Evolutionary conservation across 1,140 invertebrate species (phyloP).

Genomic region (Sinonovacula constricta): DNA sequence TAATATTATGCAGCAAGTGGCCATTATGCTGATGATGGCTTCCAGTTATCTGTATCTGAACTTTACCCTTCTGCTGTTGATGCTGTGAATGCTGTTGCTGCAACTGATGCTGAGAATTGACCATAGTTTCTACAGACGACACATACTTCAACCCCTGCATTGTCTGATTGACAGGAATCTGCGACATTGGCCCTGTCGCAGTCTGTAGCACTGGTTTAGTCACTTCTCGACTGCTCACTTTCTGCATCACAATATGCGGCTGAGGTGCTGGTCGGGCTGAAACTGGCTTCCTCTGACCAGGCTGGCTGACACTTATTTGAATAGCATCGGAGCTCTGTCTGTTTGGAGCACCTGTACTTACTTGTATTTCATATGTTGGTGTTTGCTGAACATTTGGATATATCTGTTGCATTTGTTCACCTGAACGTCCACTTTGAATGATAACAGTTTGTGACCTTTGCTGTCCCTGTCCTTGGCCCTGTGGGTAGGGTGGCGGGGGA

Average conservation of each 20-base stretch:
- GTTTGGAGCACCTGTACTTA: conserved; percentile 16
- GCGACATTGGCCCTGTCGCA: conserved; percentile 84
- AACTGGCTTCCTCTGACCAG: conserved; percentile 75
- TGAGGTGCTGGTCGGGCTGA: conserved; percentile 82
- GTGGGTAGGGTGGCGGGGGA: conserved; percentile 71
- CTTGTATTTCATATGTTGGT: conserved; percentile 30
- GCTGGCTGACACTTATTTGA: conserved; percentile 54
- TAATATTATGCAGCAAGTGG: conserved; percentile 25
- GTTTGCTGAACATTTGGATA: conserved; percentile 2
- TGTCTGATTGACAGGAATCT: conserved; percentile 1
- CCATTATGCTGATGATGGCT: conserved; percentile 43
- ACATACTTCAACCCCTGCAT: conserved; percentile 88
- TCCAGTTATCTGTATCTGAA: conserved; percentile 71
- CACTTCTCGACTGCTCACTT: conserved; percentile 91
- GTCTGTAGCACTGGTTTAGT: conserved; percentile 96
- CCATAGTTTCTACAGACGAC: conserved; percentile 87
- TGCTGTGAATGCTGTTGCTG: conserved; percentile 18
- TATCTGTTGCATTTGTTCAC: conserved; percentile 29
- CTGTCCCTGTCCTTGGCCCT: conserved; percentile 88
- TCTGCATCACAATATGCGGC: conserved; percentile 96
- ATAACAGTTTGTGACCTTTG: conserved; percentile 83
- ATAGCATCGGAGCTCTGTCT: conserved; percentile 33
- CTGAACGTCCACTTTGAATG: conserved; percentile 3
- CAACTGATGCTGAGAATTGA: conserved; percentile 27
- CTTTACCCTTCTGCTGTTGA: conserved; percentile 41